Conservation (phyloP, 2,113 vertebrate genomes). For the Hydropotes inermis region DNA sequence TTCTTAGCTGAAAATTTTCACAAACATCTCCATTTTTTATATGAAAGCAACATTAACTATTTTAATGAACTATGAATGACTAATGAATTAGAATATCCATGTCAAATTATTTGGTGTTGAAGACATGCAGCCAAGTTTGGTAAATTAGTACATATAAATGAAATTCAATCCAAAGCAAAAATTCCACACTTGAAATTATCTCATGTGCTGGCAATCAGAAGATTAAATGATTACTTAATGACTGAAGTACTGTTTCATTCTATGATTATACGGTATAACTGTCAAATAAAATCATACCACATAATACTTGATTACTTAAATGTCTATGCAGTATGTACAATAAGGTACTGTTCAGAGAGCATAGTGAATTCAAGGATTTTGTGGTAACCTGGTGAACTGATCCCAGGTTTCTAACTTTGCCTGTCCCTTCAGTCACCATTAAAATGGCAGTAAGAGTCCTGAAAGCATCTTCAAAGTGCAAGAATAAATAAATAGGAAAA, state of each 20-base stretch:
- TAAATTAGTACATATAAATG: neutral
- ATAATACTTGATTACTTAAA: neutral
- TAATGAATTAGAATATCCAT: neutral
- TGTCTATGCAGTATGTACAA: neutral
- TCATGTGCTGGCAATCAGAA: neutral
- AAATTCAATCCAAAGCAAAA: conserved; percentile 22
- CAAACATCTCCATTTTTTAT: neutral
- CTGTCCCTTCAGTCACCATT: neutral
- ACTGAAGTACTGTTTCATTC: neutral
- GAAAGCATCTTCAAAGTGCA: neutral
- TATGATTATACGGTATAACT: neutral
- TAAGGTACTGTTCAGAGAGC: neutral
- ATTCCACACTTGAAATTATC: neutral
- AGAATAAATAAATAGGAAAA: neutral
- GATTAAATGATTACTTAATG: neutral
- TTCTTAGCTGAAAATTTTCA: neutral
- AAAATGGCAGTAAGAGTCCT: neutral
- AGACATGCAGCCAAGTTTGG: neutral
- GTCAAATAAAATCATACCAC: neutral
- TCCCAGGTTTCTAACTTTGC: neutral
- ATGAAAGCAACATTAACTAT: neutral
- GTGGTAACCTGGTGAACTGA: neutral
- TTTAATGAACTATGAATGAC: neutral
- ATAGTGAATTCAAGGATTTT: neutral
- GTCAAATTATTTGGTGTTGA: conserved; percentile 13